Evolutionary conservation across 1,140 invertebrate genomes (phyloP).

Genomic region (Pogonus chalceus): DNA sequence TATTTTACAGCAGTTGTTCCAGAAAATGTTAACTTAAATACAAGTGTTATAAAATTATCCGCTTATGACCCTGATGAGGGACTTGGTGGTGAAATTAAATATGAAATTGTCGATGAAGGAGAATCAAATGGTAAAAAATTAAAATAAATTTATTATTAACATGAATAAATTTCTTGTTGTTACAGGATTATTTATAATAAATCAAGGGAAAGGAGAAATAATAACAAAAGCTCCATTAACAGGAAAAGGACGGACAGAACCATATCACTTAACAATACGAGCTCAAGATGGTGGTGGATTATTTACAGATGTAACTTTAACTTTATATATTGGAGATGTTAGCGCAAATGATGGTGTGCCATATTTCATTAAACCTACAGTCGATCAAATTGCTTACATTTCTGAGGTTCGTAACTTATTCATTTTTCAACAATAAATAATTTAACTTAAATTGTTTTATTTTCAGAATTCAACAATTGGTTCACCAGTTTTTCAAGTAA

Average conservation of each 20-base stretch:
- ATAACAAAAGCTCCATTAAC: conserved; percentile 52
- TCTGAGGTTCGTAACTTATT: conserved; percentile 44
- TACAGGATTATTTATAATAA: conserved; percentile 54
- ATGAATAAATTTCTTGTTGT: conserved; percentile 11
- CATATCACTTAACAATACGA: conserved; percentile 56
- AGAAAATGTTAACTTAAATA: conserved; percentile 60
- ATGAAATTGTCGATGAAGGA: conserved; percentile 60
- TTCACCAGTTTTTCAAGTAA: conserved; percentile 64
- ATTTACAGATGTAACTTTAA: conserved; percentile 50
- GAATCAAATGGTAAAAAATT: conserved; percentile 49
- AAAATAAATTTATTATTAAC: neutral
- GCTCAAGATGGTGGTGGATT: conserved; percentile 62
- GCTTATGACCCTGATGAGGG: conserved; percentile 71
- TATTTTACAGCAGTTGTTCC: conserved; percentile 51
- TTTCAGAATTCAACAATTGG: conserved; percentile 60
- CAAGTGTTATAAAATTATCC: conserved; percentile 59
- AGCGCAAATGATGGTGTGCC: conserved; percentile 76
- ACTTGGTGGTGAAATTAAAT: conserved; percentile 51
- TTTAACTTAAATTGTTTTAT: conserved; percentile 13
- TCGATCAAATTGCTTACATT: conserved; percentile 60
- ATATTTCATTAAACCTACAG: conserved; percentile 56
- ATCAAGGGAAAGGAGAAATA: conserved; percentile 56
- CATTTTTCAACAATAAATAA: conserved; percentile 5
- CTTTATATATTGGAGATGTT: conserved; percentile 68
- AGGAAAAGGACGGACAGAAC: conserved; percentile 64